Evolutionary conservation across 1,140 invertebrate species (phyloP), one percentile per base, ranked within the genome.

Genomic region (Fopius arisanus): DNA sequence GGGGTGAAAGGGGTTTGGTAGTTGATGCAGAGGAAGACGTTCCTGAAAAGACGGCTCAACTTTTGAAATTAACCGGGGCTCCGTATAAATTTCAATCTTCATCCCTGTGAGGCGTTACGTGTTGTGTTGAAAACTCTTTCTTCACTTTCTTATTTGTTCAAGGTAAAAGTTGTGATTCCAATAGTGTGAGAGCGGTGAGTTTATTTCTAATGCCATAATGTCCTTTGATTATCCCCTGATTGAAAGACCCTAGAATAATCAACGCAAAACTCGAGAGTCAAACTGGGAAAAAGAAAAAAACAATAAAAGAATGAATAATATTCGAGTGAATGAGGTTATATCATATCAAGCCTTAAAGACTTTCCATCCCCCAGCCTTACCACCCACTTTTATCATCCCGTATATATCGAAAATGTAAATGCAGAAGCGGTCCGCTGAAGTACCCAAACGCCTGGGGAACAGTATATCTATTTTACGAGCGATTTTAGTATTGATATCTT

Each of bases 351-450:
- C 54, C 23, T 59, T 59, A 28, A 59, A 59, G 54, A 26, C 23
- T 26, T 6, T 40, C 29, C 16, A 14, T 6, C 21, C 16, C 29
- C 33, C 33, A 37, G 7, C 9, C 48, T 28, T n/a, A 1, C 43
- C 43, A 7, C 9, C 48, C 40, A 80, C 79, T 84, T 84, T 84
- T 83, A 83, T 84, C 82, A 80, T 69, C 78, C 76, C 80, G 73
- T 83, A 82, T 83, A 83, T 81, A 79, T 82, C 54, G 23, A 59
- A 79, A 82, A 84, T 84, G 81, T 84, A 84, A 84, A 84, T 84
- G 80, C 77, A 79, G 77, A 76, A 77, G 77, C 76, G 59, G 71
- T 71, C 76, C 41, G 63, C 54, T 59, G 54, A 59, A 59, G 54
- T 28, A 59, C 54, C 43, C 54, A 59, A 59, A 59, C 54, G 54